phyloP scores from a whole-genome alignment of 2,888 invertebrate species.

The Empis stercorea region DNA sequence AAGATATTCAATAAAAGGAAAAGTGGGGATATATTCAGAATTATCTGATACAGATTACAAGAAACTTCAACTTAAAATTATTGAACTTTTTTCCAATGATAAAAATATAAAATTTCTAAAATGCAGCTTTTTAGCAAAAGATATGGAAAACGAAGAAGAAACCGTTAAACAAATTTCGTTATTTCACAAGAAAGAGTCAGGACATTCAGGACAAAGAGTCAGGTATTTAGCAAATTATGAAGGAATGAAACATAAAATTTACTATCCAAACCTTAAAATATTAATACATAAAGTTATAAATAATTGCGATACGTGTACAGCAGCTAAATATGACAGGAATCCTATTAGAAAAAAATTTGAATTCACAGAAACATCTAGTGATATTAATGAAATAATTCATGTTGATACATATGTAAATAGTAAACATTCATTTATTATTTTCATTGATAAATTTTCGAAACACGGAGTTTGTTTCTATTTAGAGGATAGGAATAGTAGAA shows the following conservation, averaged over 20 bases:
- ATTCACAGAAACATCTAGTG: slow-evolving; percentile 2
- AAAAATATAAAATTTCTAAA: background rate
- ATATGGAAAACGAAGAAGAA: slow-evolving; percentile 1
- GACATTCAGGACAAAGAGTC: background rate
- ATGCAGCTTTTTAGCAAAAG: background rate
- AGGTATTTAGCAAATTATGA: slow-evolving; percentile 1
- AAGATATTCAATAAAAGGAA: slow-evolving; percentile 4
- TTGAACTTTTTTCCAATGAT: background rate
- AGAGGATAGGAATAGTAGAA: background rate
- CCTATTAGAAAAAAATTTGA: slow-evolving; percentile 8
- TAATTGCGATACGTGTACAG: background rate
- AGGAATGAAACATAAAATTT: slow-evolving; percentile 1
- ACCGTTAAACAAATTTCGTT: slow-evolving; percentile 1
- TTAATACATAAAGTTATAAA: background rate
- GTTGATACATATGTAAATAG: slow-evolving; percentile 2
- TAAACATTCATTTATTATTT: background rate
- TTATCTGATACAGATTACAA: slow-evolving; percentile 2
- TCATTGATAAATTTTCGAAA: slow-evolving; percentile 4
- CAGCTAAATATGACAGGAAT: slow-evolving; percentile 2
- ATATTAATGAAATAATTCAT: slow-evolving; percentile 5
- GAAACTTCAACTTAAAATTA: slow-evolving; percentile 2
- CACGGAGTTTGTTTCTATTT: background rate
- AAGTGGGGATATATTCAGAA: slow-evolving; percentile 3
- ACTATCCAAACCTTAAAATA: background rate
- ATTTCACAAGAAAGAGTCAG: slow-evolving; percentile 1